A percentile compares a stretch with the other conserved stretches of the same genome.
Evolutionary conservation across 2,113 vertebrate genomes (phyloP).

Genomic region (Serilophus lunatus): DNA sequence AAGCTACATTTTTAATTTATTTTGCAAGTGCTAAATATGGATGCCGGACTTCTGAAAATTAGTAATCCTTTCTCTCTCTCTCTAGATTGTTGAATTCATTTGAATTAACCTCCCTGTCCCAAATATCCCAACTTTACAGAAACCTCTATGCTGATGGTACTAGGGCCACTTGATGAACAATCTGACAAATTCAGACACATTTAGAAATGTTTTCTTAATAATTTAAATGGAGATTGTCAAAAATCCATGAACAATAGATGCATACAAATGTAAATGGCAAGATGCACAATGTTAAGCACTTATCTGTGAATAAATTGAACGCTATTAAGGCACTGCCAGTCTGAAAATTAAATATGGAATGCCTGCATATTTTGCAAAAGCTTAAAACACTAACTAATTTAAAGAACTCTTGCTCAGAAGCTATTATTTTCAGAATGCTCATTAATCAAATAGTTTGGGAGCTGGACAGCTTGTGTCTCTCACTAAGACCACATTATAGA

Average conservation of each 20-base stretch:
- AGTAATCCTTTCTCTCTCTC: neutral
- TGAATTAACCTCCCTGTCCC: neutral
- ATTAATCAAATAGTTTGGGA: conserved; percentile 34
- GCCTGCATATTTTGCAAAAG: neutral
- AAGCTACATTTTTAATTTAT: neutral
- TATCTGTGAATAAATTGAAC: neutral
- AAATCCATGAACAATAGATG: neutral
- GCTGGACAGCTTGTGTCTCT: conserved; percentile 4
- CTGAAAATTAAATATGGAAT: conserved; percentile 9
- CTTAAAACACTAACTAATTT: neutral
- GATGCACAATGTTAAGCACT: neutral
- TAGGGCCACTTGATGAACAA: neutral
- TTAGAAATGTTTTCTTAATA: neutral
- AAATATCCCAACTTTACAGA: neutral
- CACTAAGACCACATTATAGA: neutral
- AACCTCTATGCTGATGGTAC: neutral
- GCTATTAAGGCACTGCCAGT: neutral
- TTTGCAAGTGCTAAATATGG: neutral
- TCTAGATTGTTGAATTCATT: neutral
- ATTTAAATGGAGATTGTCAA: neutral
- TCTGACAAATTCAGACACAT: neutral
- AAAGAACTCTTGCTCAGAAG: neutral
- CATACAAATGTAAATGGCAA: neutral
- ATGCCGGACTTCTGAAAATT: neutral
- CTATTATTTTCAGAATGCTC: conserved; percentile 17